phyloP scores from a whole-genome alignment of 2,797 vertebrate genomes.

The Hydrolagus colliei region DNA sequence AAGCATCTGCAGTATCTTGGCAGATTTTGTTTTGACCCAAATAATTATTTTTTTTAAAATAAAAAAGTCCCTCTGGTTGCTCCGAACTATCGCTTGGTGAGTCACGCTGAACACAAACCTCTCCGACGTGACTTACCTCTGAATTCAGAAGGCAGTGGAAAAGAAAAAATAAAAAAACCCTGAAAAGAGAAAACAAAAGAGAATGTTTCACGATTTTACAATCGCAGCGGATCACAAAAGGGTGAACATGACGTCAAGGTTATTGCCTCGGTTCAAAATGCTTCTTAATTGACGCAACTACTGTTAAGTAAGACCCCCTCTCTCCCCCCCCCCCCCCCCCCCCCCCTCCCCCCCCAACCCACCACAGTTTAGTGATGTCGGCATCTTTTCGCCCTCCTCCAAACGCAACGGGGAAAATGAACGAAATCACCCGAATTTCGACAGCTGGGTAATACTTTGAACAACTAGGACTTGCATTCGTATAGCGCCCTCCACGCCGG shows the following conservation, averaged over 20 bases:
- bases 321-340: too few species aligned
- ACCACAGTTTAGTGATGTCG: neutral
- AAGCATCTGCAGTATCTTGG: constrained; percentile 13
- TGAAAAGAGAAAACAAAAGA: constrained; percentile 43
- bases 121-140: constrained; percentile 65
- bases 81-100: neutral
- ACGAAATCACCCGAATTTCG: neutral
- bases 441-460: too few species aligned
- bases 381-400: neutral
- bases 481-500: too few species aligned
- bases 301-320: neutral
- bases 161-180: constrained; percentile 97
- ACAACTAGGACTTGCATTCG: too few species aligned
- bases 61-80: neutral
- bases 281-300: neutral
- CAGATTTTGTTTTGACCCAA: neutral
- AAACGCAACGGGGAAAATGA: neutral
- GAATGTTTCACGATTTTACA: neutral
- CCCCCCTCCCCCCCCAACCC: neutral
- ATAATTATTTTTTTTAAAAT: neutral
- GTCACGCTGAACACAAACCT: too few species aligned
- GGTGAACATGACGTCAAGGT: neutral
- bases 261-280: neutral
- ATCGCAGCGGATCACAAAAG: neutral
- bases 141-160: constrained; percentile 97